Evolutionary conservation across 92 coral and sea anemone species (phyloP).

Genomic region (Heliopora coerulea): DNA sequence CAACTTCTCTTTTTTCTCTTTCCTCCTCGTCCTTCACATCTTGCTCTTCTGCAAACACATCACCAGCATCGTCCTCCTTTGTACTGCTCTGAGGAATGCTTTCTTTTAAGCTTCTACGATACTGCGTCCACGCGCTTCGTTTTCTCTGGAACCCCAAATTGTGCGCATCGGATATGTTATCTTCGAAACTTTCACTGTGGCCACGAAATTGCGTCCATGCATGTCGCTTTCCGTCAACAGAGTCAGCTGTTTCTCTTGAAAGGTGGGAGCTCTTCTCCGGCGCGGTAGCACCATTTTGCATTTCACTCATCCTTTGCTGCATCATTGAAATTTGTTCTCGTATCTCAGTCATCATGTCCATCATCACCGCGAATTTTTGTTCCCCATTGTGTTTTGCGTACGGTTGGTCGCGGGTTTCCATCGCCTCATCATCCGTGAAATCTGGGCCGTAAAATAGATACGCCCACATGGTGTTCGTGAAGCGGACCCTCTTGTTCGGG

Average conservation of each 20-base stretch:
- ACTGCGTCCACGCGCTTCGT: slow-evolving; percentile 14
- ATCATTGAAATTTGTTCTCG: background rate
- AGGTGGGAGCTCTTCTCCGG: background rate
- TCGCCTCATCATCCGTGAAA: background rate
- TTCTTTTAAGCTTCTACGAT: background rate
- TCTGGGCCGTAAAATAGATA: slow-evolving; percentile 26
- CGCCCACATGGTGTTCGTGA: slow-evolving; percentile 17
- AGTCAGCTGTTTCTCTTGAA: background rate
- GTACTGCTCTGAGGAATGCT: background rate
- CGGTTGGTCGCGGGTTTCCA: background rate
- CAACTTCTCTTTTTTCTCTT: slow-evolving; percentile 14
- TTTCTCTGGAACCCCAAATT: too few relatives aligned
- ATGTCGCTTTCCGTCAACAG: background rate
- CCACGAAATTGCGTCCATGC: background rate
- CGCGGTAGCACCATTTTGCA: background rate
- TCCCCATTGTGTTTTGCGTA: background rate
- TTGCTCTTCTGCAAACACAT: slow-evolving; percentile 1
- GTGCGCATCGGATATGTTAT: background rate
- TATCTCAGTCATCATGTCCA: background rate
- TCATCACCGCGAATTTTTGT: background rate
- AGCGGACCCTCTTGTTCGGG: slow-evolving; percentile 8
- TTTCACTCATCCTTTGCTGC: background rate
- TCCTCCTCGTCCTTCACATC: slow-evolving; percentile 22
- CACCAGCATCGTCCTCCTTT: background rate
- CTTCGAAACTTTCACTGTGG: background rate